Evolutionary conservation across 2,113 vertebrate species (phyloP).

Genomic region (Calidris pygmaea): DNA sequence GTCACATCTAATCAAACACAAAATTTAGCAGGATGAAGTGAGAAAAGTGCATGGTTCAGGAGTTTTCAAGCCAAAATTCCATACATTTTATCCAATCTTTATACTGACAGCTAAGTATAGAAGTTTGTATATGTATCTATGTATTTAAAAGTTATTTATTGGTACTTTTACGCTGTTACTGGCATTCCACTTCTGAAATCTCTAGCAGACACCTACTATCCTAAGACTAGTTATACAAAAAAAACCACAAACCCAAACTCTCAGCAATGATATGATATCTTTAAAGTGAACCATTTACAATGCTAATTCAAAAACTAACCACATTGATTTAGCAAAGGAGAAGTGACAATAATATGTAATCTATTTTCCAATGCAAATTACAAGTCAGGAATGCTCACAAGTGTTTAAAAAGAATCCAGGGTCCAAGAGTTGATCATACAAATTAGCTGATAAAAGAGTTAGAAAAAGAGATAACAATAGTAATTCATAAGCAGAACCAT

Average conservation of each 20-base stretch:
- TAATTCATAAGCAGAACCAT: conserved; percentile 10
- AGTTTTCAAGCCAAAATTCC: conserved; percentile 57
- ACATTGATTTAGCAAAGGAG: background rate
- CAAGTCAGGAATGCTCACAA: background rate
- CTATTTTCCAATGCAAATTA: background rate
- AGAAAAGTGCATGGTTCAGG: conserved; percentile 55
- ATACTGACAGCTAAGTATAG: conserved; percentile 29
- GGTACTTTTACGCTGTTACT: background rate
- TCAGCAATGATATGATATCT: background rate
- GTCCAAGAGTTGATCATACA: background rate
- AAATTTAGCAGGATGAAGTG: conserved; percentile 53
- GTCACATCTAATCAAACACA: conserved; percentile 66
- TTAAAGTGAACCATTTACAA: background rate
- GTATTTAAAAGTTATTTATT: conserved; percentile 21
- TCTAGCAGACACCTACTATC: background rate
- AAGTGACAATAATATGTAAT: background rate
- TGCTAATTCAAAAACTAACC: background rate
- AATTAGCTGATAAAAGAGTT: background rate
- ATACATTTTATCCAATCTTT: conserved; percentile 24
- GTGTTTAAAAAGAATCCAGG: background rate
- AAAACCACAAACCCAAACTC: background rate
- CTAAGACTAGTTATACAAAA: background rate
- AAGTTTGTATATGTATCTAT: background rate
- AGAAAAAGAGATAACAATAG: background rate
- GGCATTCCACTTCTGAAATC: conserved; percentile 18